Conservation (phyloP, 2,113 vertebrate species). For the Channa maculata region DNA sequence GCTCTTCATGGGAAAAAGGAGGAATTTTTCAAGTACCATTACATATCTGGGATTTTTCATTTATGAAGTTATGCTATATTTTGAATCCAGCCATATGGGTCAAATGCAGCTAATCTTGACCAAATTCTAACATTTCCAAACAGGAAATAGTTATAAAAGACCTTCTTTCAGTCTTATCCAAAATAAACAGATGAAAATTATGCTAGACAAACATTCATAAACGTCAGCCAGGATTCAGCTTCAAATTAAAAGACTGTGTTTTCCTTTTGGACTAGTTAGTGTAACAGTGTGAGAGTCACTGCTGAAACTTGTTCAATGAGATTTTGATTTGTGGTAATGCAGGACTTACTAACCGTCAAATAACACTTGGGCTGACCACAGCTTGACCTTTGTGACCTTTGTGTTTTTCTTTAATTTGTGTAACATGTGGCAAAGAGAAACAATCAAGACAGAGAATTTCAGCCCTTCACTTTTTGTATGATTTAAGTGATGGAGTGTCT, state of each 20-base stretch:
- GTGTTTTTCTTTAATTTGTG: background rate
- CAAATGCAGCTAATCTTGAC: background rate
- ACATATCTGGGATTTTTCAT: background rate
- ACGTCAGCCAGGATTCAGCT: conserved; percentile 32
- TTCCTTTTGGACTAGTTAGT: conserved; percentile 26
- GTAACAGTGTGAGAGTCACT: conserved; percentile 11
- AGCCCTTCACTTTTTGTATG: background rate
- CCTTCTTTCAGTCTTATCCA: background rate
- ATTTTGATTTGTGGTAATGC: conserved; percentile 1
- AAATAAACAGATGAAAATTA: conserved; percentile 13
- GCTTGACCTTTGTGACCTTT: no score
- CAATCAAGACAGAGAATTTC: no score
- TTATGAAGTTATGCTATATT: background rate
- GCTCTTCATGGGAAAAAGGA: background rate
- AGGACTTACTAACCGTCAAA: background rate
- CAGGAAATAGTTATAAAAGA: background rate
- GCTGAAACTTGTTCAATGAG: background rate
- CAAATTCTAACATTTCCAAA: background rate
- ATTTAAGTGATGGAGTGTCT: background rate
- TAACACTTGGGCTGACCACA: conserved; percentile 5
- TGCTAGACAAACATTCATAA: conserved; percentile 10
- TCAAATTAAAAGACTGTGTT: conserved; percentile 33
- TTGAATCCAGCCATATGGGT: background rate
- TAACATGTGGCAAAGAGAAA: background rate
- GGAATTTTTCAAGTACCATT: background rate